Base-by-base conservation (phyloP, 2,888 invertebrate genomes). In the Drosophila mayaguana region DNA sequence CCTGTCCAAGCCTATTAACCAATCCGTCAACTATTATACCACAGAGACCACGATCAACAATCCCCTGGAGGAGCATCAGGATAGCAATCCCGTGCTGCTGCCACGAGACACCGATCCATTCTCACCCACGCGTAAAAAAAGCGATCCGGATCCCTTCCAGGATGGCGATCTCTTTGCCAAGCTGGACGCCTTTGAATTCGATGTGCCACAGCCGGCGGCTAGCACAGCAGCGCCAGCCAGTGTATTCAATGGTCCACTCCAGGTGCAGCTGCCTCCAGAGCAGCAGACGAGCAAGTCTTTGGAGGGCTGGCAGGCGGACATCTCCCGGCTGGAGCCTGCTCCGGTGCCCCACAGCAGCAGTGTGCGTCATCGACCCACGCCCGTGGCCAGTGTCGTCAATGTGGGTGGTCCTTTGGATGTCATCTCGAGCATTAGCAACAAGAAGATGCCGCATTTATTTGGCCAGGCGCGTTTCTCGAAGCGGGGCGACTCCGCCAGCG, bases 91-190 rank as follows among this genome's bases (percentile, higher is more conserved):
- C 22, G 94, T 94, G 8, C 90, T 92, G 84, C 78, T 93, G 78
- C 92, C 92, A 8, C 89, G 93, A 32, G 93, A 93, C 62, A 93
- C 93, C 3, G 93, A 93, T 90, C 93, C 93, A 0, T 93, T 93
- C 71, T 93, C 93, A 25, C 93, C 93, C 2, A 92, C 93, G 3
- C 92, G 93, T 56, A 93, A 93, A 73, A 93, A 93, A 83, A 93
- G 93, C 56, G 96, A 96, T 93, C 96, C 96, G 46, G 96, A 96
- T 93, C 96, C 96, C 16, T 96, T 96, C 91, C 96, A 96, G 66
- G 93, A 93, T 48, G 91, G 92, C n/a, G 93, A 93, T 79, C 90
- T 93, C 45, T 93, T 93, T 69, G 88, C 92, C 60, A 93, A 93
- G 69, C 81, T 93, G 64, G 93, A 93, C 76, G 92, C 93, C 32